Evolutionary conservation across 1,140 invertebrate species (phyloP), one percentile per base, ranked within the genome.

Genomic region (Macrocentrus cingulum): DNA sequence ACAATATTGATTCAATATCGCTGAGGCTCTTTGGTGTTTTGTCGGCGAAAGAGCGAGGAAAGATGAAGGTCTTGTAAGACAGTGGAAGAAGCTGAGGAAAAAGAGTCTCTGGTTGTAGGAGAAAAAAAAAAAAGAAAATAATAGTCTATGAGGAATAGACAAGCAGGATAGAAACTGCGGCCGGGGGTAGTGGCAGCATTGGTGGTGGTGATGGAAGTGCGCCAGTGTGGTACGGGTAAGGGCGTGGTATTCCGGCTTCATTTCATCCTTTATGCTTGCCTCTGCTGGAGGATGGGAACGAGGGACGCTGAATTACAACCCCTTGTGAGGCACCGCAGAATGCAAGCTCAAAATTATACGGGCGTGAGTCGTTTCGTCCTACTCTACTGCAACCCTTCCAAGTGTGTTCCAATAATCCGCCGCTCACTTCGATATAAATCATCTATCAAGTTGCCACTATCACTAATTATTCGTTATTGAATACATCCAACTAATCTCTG

Each of bases 321-420:
- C 74, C 71, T 77, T 68, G 69, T 72, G 74, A 77, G 71, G 76
- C 77, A 77, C 75, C 75, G 68, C 76, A 76, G 68, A 77, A 77
- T 76, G 75, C 70, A 68, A 70, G 70, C 75, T 76, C 69, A 70
- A 79, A 77, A 79, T 79, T 79, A 78, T 72, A 79, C 70, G 70
- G 74, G 72, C 77, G 71, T 75, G 73, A 77, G 72, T 75, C 71
- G 69, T 73, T 76, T 49, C 44, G 16, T 32, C 11, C 58, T 66
- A 58, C 57, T 66, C 66, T 65, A 61, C 60, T 58, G 64, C 62
- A n/a, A n/a, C 45, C 22, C n/a, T 15, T 48, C 15, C 2, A 15
- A 2, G 22, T 48, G 22, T 25, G 22, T n/a, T 4, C 9, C 25
- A 5, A 11, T 11, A 20, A n/a, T 48, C 45, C 29, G 11, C 18